Evolutionary conservation across 2,113 vertebrate species (phyloP).

Genomic region (Coracopsis vasa): DNA sequence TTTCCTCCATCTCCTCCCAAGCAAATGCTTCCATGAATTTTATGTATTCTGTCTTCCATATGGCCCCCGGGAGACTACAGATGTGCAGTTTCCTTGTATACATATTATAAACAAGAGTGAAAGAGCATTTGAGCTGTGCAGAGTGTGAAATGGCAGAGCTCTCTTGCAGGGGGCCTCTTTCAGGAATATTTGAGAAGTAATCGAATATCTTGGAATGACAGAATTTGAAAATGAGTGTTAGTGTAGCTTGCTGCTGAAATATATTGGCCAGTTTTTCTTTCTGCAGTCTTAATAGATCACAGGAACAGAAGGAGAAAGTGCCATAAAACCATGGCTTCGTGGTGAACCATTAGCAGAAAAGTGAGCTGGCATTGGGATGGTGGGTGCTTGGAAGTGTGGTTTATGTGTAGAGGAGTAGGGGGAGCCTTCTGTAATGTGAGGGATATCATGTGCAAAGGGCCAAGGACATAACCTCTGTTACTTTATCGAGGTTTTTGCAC

Average conservation of each 20-base stretch:
- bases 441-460: neutral
- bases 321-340: neutral
- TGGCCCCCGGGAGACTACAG: neutral
- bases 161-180: neutral
- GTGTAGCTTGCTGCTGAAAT: neutral
- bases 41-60: neutral
- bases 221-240: neutral
- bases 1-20: neutral
- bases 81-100: neutral
- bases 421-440: neutral
- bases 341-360: neutral
- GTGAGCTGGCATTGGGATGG: accelerated
- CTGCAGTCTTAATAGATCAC: neutral
- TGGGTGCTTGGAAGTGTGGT: neutral
- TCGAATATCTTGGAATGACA: neutral
- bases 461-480: neutral
- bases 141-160: neutral
- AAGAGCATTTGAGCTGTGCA: neutral
- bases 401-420: neutral
- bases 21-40: conserved; percentile 4
- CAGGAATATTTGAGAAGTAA: neutral
- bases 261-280: neutral
- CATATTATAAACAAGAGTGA: neutral
- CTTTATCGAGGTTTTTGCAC: accelerated
- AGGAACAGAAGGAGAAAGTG: neutral